Evolutionary conservation across 2,113 vertebrate genomes (phyloP).

Genomic region (Xenopus tropicalis): UCB_Xtro_10.0 CM004447.2:32791001-32791500

Average conservation of each 20-base stretch:
- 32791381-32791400: constrained; percentile 49
- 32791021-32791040: constrained; percentile 62
- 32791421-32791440: constrained; percentile 46
- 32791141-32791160: constrained; percentile 70
- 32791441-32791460: constrained; percentile 38
- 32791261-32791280: constrained; percentile 79
- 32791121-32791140: constrained; percentile 73
- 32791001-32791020: constrained; percentile 94
- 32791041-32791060: constrained; percentile 79
- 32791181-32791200: constrained; percentile 54
- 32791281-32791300: constrained; percentile 79
- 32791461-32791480: constrained; percentile 9
- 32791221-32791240: constrained; percentile 49
- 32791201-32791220: constrained; percentile 61
- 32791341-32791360: constrained; percentile 60
- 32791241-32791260: constrained; percentile 57
- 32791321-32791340: constrained; percentile 90
- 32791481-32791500: no score
- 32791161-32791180: constrained; percentile 79
- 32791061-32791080: constrained; percentile 85
- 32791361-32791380: constrained; percentile 49
- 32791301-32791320: constrained; percentile 91
- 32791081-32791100: constrained; percentile 87
- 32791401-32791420: constrained; percentile 49
- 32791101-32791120: constrained; percentile 69